phyloP scores from a whole-genome alignment of 1,140 invertebrate species.

The Sarcophaga peregrina region DNA sequence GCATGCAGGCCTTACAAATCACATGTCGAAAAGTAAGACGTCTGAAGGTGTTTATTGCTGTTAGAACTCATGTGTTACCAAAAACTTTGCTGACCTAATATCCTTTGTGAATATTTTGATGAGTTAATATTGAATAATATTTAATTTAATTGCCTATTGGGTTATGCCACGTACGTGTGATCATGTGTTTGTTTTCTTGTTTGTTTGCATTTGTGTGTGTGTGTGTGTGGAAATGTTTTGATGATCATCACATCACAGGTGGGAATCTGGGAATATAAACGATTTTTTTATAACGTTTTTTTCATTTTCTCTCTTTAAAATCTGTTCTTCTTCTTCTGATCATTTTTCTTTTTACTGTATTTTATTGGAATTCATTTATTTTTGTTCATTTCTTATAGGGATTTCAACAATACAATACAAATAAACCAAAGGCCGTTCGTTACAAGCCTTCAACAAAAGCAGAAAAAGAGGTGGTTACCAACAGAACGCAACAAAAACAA shows the following conservation, averaged over 20 bases:
- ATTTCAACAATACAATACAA: neutral
- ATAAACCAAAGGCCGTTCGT: neutral
- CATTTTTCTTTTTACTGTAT: neutral
- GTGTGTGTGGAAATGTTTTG: constrained; percentile 4
- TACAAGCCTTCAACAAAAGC: constrained; percentile 14
- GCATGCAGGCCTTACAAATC: too few species aligned
- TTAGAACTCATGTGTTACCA: too few species aligned
- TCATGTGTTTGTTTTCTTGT: too few species aligned
- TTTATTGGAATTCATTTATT: neutral
- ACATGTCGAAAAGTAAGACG: too few species aligned
- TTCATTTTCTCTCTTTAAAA: neutral
- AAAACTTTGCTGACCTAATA: too few species aligned
- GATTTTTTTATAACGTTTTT: constrained; percentile 1
- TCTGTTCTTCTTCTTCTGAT: neutral
- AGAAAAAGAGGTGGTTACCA: neutral
- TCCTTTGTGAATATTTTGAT: too few species aligned
- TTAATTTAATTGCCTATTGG: too few species aligned
- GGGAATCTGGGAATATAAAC: constrained; percentile 29
- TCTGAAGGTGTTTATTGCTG: too few species aligned
- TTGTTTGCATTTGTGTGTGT: too few species aligned
- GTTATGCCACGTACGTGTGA: too few species aligned
- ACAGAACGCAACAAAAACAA: neutral
- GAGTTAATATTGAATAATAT: too few species aligned
- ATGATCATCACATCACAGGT: constrained; percentile 37
- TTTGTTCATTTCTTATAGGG: neutral